Evolutionary conservation across 2,113 vertebrate genomes (phyloP).

Genomic region (Orcinus orca): DNA sequence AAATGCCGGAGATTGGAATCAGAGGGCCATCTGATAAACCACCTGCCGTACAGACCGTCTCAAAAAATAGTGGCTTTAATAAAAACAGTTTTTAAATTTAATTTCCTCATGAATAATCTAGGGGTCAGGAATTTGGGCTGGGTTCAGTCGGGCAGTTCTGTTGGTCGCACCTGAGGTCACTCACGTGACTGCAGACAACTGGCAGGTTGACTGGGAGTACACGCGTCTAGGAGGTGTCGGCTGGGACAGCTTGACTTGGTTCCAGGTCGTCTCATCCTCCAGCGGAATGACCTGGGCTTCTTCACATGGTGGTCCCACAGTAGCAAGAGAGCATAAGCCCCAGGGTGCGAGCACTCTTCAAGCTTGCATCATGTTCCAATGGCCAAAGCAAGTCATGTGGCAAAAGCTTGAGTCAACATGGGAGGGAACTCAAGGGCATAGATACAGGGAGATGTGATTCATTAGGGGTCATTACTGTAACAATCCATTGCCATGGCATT

Average conservation of each 20-base stretch:
- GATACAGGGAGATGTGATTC: not conserved
- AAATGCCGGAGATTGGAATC: not conserved
- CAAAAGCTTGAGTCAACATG: not conserved
- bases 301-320: not conserved
- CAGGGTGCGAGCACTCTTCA: not conserved
- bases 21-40: not conserved
- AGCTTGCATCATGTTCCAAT: not conserved
- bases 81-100: not conserved
- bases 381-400: not conserved
- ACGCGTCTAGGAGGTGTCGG: not conserved
- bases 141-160: not conserved
- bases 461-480: not conserved
- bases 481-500: no score
- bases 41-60: not conserved
- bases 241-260: no score
- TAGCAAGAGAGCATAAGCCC: not conserved
- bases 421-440: not conserved
- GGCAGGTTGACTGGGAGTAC: not conserved
- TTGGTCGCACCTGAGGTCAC: not conserved
- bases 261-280: not conserved
- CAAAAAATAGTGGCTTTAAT: not conserved
- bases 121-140: not conserved
- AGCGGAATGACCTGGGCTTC: not conserved
- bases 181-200: not conserved
- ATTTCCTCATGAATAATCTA: not conserved